Evolutionary conservation across 2,113 vertebrate genomes (phyloP), one percentile per base, ranked within the genome.

Genomic region (Hiodon tergisus): DNA sequence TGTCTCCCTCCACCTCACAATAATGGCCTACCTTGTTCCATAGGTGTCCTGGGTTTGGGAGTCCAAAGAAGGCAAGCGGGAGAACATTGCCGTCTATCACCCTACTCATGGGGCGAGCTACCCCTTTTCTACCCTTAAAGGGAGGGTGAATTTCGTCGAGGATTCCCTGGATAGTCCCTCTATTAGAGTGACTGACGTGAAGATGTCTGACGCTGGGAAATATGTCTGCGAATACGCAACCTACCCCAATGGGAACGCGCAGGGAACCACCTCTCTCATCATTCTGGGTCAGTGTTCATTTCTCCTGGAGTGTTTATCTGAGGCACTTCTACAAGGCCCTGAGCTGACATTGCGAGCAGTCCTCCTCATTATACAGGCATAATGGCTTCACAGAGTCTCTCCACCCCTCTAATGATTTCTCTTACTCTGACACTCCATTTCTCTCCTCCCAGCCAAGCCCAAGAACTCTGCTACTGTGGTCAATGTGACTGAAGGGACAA

Each of bases 151-250:
- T 4, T 93, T 93, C 70, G 84, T 87, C 0, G 74, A 88, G 7
- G 65, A 78, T 2, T 77, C 75, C 0, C 84, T 94, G 72, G 82
- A 85, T 58, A 92, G 92, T 0, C 92, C 91, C 17, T 93, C 91
- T 2, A 92, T 96, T 63, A 79, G 77, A 58, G 88, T 95, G 51
- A 78, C 66, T 3, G 72, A 82, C 0, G 85, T 95, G 13, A 72
- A 9, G 0, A 90, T 93, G 86, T 78, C 84, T 0, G 94, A 96
- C 0, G 91, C 93, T 1, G 94, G 93, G 17, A 90, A 89, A 7
- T 96, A 93, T 53, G 88, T 86, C 57, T 96, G 95, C 67, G 93
- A 95, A 66, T 94, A 93, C 0, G 93, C 93, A 77, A 93, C 92
- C 47, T 95, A 93, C 75, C 95, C 95, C 0, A 82, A 81, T 4